Evolutionary conservation across 1,140 invertebrate species (phyloP), one percentile per base, ranked within the genome.

Genomic region (Heliconius nattereri): DNA sequence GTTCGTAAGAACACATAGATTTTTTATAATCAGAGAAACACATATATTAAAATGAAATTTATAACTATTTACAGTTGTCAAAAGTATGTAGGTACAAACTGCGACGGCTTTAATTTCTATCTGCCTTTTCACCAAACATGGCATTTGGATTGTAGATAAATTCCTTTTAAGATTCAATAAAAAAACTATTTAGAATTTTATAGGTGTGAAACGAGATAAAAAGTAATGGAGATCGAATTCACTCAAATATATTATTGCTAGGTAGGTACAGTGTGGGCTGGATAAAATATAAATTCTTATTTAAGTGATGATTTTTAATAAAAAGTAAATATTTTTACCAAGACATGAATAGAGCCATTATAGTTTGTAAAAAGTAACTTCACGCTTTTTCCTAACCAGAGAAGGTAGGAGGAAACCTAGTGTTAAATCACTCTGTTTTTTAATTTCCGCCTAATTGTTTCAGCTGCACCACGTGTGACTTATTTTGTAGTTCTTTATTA

Each of bases 141-240:
- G n/a, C 20, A 60, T 60, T 60, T 60, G 20, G 54, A 60, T 26
- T 60, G 54, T 60, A 60, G 8, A 60, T 23, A 60, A 60, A 9
- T 60, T 60, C 54, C 54, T 60, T 60, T 60, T 60, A 23, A 60
- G 54, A 60, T 60, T 60, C 54, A 60, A 60, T 60, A 57, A 23
- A 60, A 26, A 60, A 60, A 60, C 20, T n/a, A 60, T 11, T 60
- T 23, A n/a, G 54, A 23, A 60, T 60, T 57, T 57, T 57, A 57
- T 57, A 57, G 54, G 54, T 57, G 54, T 9, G n/a, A 57, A 57
- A 23, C 23, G n/a, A 57, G 54, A 57, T 57, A 57, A 57, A 57
- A 57, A 57, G n/a, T 57, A 23, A 57, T 57, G 54, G 54, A 57
- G n/a, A 57, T 57, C 7, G n/a, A 57, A 57, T n/a, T 57, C n/a